These are phyloP conservation scores for Siniperca obscura DNA, from an alignment of 2,797 vertebrate genomes.

Conservation along the genomic window DNA sequence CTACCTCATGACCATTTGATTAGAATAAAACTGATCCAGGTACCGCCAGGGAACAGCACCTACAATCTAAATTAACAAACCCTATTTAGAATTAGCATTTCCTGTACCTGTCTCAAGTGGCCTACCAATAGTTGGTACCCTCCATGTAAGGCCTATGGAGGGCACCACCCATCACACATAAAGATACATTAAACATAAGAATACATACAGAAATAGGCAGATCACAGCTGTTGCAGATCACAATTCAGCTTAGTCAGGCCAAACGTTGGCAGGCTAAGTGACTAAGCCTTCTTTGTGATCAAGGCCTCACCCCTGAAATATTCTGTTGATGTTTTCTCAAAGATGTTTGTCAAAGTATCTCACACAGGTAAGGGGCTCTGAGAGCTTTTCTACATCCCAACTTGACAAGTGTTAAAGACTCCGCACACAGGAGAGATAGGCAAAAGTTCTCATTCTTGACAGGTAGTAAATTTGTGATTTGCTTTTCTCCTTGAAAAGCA, in stretches of 20 bases:
- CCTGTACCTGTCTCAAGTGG: too few relatives aligned
- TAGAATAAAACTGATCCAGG: not conserved
- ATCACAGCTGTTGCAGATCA: not conserved
- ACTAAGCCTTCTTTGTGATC: not conserved
- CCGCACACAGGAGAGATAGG: slow-evolving; percentile 49
- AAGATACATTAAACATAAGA: not conserved
- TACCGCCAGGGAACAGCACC: not conserved
- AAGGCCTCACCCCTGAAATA: slow-evolving; percentile 9
- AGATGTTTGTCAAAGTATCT: slow-evolving; percentile 52
- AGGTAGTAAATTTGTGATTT: slow-evolving; percentile 67
- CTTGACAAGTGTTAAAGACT: slow-evolving; percentile 73
- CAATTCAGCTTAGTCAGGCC: not conserved
- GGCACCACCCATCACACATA: not conserved
- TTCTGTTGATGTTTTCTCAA: slow-evolving; percentile 34
- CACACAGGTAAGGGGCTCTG: slow-evolving; percentile 29
- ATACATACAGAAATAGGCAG: not conserved
- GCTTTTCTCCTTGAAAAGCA: slow-evolving; percentile 58
- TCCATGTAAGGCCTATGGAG: not conserved
- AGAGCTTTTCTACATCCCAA: slow-evolving; percentile 43
- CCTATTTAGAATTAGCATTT: not conserved
- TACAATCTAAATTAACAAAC: not conserved
- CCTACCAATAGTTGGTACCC: too few relatives aligned
- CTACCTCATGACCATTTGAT: not conserved
- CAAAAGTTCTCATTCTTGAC: slow-evolving; percentile 62
- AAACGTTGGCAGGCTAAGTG: not conserved